Percentiles rank a stretch among this genome's conserved stretches.
Evolutionary conservation across 2,113 vertebrate genomes (phyloP).

Genomic region (Phaethornis superciliosus): DNA sequence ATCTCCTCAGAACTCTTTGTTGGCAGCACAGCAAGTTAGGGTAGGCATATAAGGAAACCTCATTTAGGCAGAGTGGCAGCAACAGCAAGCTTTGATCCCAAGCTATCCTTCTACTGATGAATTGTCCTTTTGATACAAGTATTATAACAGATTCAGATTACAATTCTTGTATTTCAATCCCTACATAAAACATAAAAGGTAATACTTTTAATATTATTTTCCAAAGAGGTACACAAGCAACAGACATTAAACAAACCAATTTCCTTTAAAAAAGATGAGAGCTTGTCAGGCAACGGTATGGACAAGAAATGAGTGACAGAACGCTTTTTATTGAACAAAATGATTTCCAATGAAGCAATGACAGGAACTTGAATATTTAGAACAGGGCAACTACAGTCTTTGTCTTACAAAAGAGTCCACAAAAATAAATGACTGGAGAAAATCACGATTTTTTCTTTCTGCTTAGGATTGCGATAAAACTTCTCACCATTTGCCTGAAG

Average conservation of each 20-base stretch:
- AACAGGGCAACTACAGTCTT: background rate
- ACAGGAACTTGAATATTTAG: background rate
- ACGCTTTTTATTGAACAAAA: background rate
- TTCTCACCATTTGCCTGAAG: background rate
- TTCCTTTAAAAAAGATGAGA: background rate
- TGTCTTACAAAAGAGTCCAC: background rate
- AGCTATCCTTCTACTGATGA: background rate
- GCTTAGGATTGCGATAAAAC: background rate
- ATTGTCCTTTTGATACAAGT: background rate
- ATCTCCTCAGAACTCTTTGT: background rate
- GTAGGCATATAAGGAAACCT: background rate
- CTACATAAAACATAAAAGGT: background rate
- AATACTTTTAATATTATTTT: background rate
- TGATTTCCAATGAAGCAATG: background rate
- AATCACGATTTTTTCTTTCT: background rate
- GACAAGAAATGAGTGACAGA: background rate
- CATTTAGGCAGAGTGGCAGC: background rate
- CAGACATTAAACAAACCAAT: background rate
- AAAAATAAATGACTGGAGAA: background rate
- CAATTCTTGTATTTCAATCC: background rate
- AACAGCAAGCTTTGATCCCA: background rate
- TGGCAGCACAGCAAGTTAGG: background rate
- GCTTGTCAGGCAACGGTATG: background rate
- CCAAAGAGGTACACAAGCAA: background rate
- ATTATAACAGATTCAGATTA: background rate